These are phyloP conservation scores for Erythrocercus mccallii DNA, from an alignment of 2,113 vertebrate genomes.

Conservation along the genomic window DNA sequence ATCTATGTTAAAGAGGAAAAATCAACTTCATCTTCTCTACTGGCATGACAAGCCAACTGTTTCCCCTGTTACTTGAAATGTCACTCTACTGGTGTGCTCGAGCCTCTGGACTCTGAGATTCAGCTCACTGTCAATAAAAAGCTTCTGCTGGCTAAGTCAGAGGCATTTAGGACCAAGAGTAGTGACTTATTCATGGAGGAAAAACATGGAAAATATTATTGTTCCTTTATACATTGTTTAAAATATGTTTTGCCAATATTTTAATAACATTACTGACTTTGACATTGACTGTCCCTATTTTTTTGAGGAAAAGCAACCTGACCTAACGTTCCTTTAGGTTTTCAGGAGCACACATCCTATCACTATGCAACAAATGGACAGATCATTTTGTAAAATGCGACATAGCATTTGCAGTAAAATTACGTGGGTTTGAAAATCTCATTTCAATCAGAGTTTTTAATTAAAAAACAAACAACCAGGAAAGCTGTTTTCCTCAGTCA, in stretches of 20 bases:
- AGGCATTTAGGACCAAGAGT: not conserved
- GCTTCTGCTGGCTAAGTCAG: not conserved
- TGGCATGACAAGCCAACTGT: not conserved
- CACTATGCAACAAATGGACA: not conserved
- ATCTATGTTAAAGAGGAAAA: not conserved
- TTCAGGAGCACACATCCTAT: not conserved
- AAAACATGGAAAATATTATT: not conserved
- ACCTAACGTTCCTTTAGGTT: not conserved
- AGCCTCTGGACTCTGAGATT: not conserved
- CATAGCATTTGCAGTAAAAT: not conserved
- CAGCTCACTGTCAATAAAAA: not conserved
- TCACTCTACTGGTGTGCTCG: not conserved
- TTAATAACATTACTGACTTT: not conserved
- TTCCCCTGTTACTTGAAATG: not conserved
- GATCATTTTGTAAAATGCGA: not conserved
- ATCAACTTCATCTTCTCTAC: not conserved
- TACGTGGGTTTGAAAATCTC: not conserved
- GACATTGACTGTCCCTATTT: not conserved
- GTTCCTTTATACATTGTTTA: not conserved
- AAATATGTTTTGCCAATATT: not conserved
- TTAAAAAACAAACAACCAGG: slow-evolving; percentile 1
- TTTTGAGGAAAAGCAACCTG: not conserved
- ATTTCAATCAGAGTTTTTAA: not conserved
- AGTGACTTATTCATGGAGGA: not conserved
- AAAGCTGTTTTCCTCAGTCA: not conserved